Evolutionary conservation across 2,888 invertebrate genomes (phyloP).

Genomic region (Quadroppia sp.): DNA sequence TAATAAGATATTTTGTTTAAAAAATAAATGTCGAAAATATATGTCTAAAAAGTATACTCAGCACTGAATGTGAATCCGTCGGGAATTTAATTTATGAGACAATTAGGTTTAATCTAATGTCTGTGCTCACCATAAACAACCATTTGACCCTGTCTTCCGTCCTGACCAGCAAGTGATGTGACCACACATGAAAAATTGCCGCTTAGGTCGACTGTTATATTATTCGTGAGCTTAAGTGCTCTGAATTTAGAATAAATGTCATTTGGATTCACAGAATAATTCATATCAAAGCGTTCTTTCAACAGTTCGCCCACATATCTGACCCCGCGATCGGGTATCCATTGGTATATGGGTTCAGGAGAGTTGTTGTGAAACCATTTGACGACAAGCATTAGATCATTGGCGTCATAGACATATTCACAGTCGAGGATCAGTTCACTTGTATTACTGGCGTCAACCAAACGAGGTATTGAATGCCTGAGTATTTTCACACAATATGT

Average conservation of each 20-base stretch:
- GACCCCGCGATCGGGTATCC: conserved; percentile 42
- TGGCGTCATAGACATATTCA: conserved; percentile 41
- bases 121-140: conserved; percentile 41
- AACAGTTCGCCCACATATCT: conserved; percentile 40
- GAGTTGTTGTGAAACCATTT: conserved; percentile 44
- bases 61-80: background rate
- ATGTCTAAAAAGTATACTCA: background rate
- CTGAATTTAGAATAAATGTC: conserved; percentile 41
- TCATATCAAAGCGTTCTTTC: conserved; percentile 39
- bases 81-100: conserved; percentile 28
- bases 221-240: conserved; percentile 31
- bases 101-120: conserved; percentile 1
- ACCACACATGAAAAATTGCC: conserved; percentile 42
- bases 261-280: conserved; percentile 35
- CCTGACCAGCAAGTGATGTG: conserved; percentile 42
- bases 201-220: conserved; percentile 28
- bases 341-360: conserved; percentile 45
- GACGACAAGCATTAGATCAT: conserved; percentile 41
- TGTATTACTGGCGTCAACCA: conserved; percentile 40
- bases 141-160: conserved; percentile 36
- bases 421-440: conserved; percentile 42
- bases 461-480: conserved; percentile 36
- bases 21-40: background rate
- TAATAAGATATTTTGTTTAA: background rate
- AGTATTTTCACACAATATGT: conserved; percentile 35